A percentile compares a stretch with the other conserved stretches of the same genome.
phyloP scores from a whole-genome alignment of 2,113 vertebrate species.

The Opisthocomus hoazin region DNA sequence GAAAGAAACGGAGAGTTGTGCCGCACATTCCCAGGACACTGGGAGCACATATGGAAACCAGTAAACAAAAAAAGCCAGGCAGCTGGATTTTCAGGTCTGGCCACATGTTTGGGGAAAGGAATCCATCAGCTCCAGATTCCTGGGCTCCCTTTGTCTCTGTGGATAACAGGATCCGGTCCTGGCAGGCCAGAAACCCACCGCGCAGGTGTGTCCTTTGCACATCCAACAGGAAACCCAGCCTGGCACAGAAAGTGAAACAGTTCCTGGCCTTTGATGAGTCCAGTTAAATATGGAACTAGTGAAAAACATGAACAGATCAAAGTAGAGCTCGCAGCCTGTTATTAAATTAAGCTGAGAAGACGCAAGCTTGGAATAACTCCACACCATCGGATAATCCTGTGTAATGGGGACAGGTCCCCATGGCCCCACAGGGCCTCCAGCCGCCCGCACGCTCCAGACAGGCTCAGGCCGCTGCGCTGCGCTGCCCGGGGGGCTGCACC shows the following conservation, averaged over 20 bases:
- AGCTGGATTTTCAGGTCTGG: constrained; percentile 47
- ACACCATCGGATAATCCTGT: not conserved
- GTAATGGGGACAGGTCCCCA: not conserved
- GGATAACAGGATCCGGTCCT: not conserved
- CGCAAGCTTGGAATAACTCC: not conserved
- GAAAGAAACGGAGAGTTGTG: not conserved
- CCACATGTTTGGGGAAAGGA: constrained; percentile 28
- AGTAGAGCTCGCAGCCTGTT: not conserved
- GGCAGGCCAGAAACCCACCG: not conserved
- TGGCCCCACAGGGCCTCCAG: not conserved
- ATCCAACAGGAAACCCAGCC: not conserved
- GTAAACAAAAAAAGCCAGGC: constrained; percentile 13
- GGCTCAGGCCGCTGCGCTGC: accelerated
- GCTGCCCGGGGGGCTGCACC: not conserved
- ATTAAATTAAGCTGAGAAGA: constrained; percentile 10
- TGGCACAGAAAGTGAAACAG: constrained; percentile 25
- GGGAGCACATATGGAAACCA: not conserved
- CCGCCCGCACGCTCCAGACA: accelerated
- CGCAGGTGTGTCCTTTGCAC: not conserved
- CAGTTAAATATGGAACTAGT: not conserved
- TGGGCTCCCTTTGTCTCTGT: not conserved
- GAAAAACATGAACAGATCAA: constrained; percentile 31
- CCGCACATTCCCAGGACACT: not conserved
- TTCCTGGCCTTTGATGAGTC: not conserved
- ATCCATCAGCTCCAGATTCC: not conserved